These are phyloP conservation scores for Zhengitettix transpicula DNA, from an alignment of 2,888 invertebrate species.

Conservation along the genomic window DNA sequence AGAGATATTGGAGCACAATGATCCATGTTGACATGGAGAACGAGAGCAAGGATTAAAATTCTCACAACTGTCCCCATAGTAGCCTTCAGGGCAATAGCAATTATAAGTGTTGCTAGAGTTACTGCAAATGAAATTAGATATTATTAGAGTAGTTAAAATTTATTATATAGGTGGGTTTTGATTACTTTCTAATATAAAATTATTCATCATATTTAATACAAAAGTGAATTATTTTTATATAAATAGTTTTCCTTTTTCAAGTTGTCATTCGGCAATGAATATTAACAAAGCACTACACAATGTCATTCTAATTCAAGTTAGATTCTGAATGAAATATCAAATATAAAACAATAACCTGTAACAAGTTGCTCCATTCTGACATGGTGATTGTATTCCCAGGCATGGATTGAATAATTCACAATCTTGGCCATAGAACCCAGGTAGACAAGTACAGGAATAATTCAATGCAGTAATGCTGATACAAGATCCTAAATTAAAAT, in stretches of 20 bases:
- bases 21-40: conserved; percentile 4
- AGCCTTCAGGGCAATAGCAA: conserved; percentile 2
- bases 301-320: neutral
- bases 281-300: no score
- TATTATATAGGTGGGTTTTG: no score
- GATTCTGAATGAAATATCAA: neutral
- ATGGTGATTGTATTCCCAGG: neutral
- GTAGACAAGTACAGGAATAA: no score
- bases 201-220: no score
- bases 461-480: no score
- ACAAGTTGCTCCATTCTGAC: conserved; percentile 5
- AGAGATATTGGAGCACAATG: conserved; percentile 2
- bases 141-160: no score
- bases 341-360: conserved; percentile 1
- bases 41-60: conserved; percentile 3
- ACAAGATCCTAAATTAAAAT: no score
- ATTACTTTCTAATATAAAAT: no score
- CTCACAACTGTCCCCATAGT: conserved; percentile 5
- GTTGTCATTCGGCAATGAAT: no score
- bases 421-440: neutral
- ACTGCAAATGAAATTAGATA: neutral
- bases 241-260: no score
- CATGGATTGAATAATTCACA: conserved; percentile 6
- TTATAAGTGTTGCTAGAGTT: conserved; percentile 1
- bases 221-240: no score